Evolutionary conservation across 2,797 vertebrate genomes (phyloP).

Genomic region (Salmo trutta): DNA sequence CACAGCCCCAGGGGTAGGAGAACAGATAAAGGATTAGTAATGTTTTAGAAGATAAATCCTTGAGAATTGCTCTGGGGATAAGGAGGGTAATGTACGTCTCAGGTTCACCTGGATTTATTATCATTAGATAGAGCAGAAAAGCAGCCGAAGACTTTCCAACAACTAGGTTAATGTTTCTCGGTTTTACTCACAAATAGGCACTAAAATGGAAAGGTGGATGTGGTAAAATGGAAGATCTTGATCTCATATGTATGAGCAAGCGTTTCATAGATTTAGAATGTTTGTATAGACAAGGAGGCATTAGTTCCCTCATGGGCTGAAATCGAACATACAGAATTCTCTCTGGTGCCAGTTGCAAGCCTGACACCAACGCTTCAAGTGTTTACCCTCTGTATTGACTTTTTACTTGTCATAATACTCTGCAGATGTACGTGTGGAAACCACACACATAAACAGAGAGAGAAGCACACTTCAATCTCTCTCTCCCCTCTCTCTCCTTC

Average conservation of each 20-base stretch:
- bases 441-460: slow-evolving; percentile 36
- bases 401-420: slow-evolving; percentile 38
- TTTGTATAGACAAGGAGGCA: not conserved
- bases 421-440: slow-evolving; percentile 47
- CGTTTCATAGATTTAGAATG: not conserved
- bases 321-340: not conserved
- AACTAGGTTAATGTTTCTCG: not conserved
- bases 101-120: not conserved
- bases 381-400: slow-evolving; percentile 63
- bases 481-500: not conserved
- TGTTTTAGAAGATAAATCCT: not conserved
- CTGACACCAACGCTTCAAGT: slow-evolving; percentile 50
- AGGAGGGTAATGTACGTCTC: not conserved
- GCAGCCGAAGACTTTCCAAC: not conserved
- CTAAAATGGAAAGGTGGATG: not conserved
- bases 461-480: not conserved
- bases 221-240: slow-evolving; percentile 17
- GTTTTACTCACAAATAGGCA: slow-evolving; percentile 1
- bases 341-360: slow-evolving; percentile 36
- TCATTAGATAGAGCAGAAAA: not conserved
- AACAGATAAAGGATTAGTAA: not conserved
- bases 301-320: not conserved
- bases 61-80: not conserved
- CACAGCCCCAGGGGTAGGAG: slow-evolving; percentile 13
- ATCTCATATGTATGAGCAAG: not conserved